Percentiles rank a stretch among this genome's conserved stretches.
phyloP scores from a whole-genome alignment of 2,888 invertebrate species.

The Euzophera pinguis region DNA sequence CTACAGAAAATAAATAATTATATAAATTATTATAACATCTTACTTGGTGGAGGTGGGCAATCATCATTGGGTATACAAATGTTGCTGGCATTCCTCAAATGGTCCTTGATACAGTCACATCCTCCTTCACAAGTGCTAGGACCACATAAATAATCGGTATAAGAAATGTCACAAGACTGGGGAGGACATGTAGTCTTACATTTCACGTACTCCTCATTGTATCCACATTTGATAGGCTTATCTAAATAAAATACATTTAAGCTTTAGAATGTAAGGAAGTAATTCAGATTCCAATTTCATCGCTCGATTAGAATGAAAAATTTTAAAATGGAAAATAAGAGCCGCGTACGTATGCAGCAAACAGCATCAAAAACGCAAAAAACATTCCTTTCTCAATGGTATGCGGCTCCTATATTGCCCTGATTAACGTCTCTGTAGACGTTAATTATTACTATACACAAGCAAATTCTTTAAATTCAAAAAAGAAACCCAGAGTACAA shows the following conservation, averaged over 20 bases:
- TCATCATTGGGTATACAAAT: conserved; percentile 15
- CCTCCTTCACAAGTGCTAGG: conserved; percentile 1
- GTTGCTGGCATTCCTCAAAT: conserved; percentile 14
- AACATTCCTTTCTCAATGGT: no score
- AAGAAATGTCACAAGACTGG: conserved; percentile 13
- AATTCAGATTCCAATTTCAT: no score
- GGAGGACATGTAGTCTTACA: conserved; percentile 15
- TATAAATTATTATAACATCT: not conserved
- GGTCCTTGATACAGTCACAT: conserved; percentile 13
- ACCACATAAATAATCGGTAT: conserved; percentile 7
- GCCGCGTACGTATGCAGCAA: no score
- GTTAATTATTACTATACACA: no score
- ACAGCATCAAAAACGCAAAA: no score
- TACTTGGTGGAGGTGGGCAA: conserved; percentile 24
- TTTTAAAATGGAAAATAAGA: no score
- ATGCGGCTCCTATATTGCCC: no score
- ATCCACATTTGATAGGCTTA: conserved; percentile 8
- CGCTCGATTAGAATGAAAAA: no score
- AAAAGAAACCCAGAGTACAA: not conserved
- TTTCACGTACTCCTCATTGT: conserved; percentile 11
- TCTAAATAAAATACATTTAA: not conserved
- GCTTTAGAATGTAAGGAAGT: no score
- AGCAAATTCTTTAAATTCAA: no score
- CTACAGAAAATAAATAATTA: not conserved
- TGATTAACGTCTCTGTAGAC: no score